These are phyloP conservation scores for Pseudomugil gertrudae DNA, from an alignment of 2,797 vertebrate genomes.

Conservation along the genomic window DNA sequence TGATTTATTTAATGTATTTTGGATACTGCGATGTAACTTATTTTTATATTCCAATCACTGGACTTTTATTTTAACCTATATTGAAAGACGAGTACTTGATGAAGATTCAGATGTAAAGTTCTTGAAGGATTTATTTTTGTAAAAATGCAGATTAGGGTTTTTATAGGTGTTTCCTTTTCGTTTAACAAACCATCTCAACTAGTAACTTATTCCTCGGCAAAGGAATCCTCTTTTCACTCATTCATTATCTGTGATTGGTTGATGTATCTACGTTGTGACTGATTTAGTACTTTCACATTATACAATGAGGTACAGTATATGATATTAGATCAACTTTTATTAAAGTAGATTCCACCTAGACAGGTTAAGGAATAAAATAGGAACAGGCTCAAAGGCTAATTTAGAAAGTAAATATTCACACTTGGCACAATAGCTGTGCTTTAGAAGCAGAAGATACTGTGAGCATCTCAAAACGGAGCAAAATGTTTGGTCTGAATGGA, in stretches of 20 bases:
- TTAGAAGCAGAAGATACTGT: no score
- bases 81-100: neutral
- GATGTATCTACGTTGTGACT: neutral
- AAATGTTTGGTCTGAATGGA: conserved; percentile 3
- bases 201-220: no score
- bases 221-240: neutral
- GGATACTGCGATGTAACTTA: neutral
- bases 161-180: no score
- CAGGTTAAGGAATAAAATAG: neutral
- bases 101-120: neutral
- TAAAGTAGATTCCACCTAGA: neutral
- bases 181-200: no score
- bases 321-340: neutral
- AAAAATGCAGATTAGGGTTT: neutral
- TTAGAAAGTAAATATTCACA: conserved; percentile 3
- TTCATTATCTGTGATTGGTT: neutral
- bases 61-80: neutral
- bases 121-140: neutral
- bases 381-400: conserved; percentile 23
- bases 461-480: no score
- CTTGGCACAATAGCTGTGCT: conserved; percentile 8
- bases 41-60: neutral
- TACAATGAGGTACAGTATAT: neutral
- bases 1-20: no score
- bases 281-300: neutral